A percentile compares a stretch with the other conserved stretches of the same genome.
Conservation (phyloP, 2,797 vertebrate genomes). For the Takifugu rubripes region DNA sequence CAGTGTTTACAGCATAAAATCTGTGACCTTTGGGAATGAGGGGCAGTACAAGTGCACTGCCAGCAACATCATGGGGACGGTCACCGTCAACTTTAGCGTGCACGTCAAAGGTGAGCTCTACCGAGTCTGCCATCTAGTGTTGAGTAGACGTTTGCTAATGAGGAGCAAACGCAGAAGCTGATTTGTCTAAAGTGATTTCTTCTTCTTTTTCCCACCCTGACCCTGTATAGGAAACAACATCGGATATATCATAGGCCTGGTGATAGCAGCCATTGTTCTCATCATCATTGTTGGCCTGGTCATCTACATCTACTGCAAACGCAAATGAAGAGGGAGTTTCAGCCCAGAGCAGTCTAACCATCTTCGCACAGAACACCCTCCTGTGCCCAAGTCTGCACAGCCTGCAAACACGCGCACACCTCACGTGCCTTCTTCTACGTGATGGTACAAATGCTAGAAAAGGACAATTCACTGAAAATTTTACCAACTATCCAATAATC, state of each 20-base stretch:
- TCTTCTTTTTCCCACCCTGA: background rate
- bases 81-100: constrained; percentile 5
- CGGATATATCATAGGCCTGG: rapidly evolving
- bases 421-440: background rate
- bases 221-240: constrained; percentile 13
- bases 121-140: background rate
- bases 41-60: background rate
- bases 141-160: background rate
- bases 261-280: rapidly evolving
- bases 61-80: background rate
- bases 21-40: background rate
- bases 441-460: background rate
- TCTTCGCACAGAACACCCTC: rapidly evolving
- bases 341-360: constrained; percentile 19
- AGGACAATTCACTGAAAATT: no score
- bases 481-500: no score
- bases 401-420: no score
- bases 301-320: background rate
- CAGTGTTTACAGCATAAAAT: background rate
- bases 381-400: background rate
- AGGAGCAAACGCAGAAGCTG: background rate
- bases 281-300: rapidly evolving
- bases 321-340: constrained; percentile 16
- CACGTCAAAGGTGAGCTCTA: constrained; percentile 38
- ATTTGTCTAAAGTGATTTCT: background rate